Evolutionary conservation across 2,113 vertebrate genomes (phyloP).

Genomic region (Apteryx mantelli): DNA sequence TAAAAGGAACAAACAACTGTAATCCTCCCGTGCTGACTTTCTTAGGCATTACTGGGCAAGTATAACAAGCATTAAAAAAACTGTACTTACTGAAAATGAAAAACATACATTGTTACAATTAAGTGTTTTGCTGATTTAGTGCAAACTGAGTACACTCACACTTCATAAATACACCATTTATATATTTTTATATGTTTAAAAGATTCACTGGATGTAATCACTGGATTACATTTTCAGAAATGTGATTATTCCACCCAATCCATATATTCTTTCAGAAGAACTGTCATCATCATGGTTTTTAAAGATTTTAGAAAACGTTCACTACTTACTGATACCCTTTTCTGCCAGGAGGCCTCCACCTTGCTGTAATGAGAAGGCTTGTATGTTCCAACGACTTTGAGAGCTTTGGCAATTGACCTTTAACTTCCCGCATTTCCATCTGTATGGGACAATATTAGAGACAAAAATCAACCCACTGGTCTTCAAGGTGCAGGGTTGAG

Average conservation of each 20-base stretch:
- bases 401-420: background rate
- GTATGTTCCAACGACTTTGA: background rate
- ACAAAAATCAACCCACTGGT: background rate
- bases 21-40: background rate
- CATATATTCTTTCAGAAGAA: background rate
- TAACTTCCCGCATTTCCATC: background rate
- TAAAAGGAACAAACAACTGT: background rate
- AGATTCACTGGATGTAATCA: background rate
- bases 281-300: background rate
- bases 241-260: background rate
- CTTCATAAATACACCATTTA: background rate
- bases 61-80: background rate
- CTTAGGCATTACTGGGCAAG: background rate
- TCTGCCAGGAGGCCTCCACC: background rate
- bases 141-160: background rate
- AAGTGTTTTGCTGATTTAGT: background rate
- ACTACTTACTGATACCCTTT: background rate
- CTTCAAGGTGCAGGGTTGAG: background rate
- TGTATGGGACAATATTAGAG: background rate
- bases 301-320: background rate
- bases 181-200: background rate
- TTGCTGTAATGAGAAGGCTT: background rate
- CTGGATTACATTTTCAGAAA: background rate
- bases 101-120: background rate
- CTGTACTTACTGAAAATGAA: background rate